Base-by-base conservation (phyloP, 1,140 invertebrate genomes). In the Leptinotarsa texana region DNA sequence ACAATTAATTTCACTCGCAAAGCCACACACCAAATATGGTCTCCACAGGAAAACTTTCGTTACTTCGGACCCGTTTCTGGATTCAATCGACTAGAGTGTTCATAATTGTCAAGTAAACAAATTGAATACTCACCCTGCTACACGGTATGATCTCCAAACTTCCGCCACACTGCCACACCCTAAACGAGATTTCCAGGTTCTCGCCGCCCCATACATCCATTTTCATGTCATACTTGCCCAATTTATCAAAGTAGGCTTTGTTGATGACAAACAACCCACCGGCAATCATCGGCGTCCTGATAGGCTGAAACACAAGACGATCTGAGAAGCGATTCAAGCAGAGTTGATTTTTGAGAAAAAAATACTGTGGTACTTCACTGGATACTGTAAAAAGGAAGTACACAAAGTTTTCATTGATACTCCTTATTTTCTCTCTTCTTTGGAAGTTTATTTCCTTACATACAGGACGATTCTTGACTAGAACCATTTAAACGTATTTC, bases 141-240 rank as follows among this genome's bases (percentile, higher is more conserved):
- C 96, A 98, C 0, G 96, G 96, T 47, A 97, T 95, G 76, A 98
- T 98, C 87, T 98, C 95, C 68, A 98, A 85, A 74, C 92, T 95
- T 18, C 97, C 97, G 4, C 97, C 96, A 83, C 97, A 99, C 86
- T 98, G 96, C 97, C 96, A 97, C n/a, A 96, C 94, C 78, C 95
- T 89, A 83, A 92, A 92, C 61, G 91, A 93, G 76, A 93, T 85
- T 69, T 92, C 91, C 75, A 96, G 85, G 87, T 95, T 95, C 85
- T 96, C 94, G 21, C 93, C 94, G 62, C 94, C 90, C 97, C 97
- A 99, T 11, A 99, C 95, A 84, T 98, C 96, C 96, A 99, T 98
- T 82, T 94, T 94, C 87, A 94, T 96, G 84, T 99, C 98, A 86
- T 99, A 99, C 82, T 96, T 96, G 63, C 97, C 97, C 13, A 99